Base-by-base conservation (phyloP, 2,888 invertebrate species). In the Saturnia japonica region DNA sequence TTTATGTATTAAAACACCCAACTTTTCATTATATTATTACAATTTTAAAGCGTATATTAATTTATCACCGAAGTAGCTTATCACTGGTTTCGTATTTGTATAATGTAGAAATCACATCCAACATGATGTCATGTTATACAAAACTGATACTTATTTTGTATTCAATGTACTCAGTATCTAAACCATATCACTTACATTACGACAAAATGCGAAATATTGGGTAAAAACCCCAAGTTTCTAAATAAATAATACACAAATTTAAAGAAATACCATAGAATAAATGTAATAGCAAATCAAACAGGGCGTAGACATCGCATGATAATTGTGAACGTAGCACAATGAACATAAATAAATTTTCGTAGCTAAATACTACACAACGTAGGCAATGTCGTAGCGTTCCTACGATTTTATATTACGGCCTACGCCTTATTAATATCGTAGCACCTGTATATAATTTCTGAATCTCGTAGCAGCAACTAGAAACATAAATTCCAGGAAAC, bases 391-490 rank as follows among this genome's bases (percentile, higher is more conserved):
- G 64, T 64, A 64, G 64, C 64, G 40, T 11, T 40, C 22, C 40
- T 64, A 40, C 64, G 62, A 64, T 40, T 40, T 40, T n/a, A 9
- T 40, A 40, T 34, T 62, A 62, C 62, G 54, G 22, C 22, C 57
- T 54, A 54, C 57, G 25, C 25, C 25, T n/a, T n/a, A 40, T 40
- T 64, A 40, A 64, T 64, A 40, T 64, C n/a, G 64, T 64, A 64
- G 64, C 64, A 64, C 64, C 64, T 40, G n/a, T n/a, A 40, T 40
- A 64, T 40, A 34, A n/a, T 64, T 64, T 64, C 19, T 62, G 34
- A 62, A 28, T 28, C 62, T 54, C 54, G 22, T 22, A 47, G 19
- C 47, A 16, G 19, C 47, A 47, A 54, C 54, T 11, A 22, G n/a
- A 54, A 9, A 54, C 22, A 22, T 22, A 54, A 60, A 60, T 60